phyloP scores from a whole-genome alignment of 2,888 invertebrate genomes.

The Amblyteles armatorius region DNA sequence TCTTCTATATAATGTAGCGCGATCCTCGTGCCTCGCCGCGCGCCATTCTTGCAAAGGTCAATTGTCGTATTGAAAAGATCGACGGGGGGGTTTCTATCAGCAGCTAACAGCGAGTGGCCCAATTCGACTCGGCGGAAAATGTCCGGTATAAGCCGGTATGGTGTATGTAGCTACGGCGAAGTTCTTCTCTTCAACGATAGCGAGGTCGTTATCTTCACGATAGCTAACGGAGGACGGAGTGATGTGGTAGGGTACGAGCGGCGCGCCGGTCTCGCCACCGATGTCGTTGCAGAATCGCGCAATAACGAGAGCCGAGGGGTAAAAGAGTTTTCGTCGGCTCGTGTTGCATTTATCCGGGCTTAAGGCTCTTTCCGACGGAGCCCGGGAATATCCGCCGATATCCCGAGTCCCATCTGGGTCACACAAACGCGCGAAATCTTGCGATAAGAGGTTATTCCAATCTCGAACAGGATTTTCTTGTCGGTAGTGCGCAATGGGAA shows the following conservation, averaged over 20 bases:
- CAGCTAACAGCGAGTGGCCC: conserved; percentile 12
- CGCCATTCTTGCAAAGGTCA: not conserved
- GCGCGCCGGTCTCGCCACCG: not conserved
- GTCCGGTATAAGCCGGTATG: not conserved
- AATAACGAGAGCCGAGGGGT: conserved; percentile 32
- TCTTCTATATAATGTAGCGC: too few relatives aligned
- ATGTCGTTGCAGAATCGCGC: conserved; percentile 9
- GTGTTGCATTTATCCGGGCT: conserved; percentile 47
- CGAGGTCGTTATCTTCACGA: not conserved
- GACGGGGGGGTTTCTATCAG: not conserved
- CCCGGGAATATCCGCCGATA: conserved; percentile 27
- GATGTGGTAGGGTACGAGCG: not conserved
- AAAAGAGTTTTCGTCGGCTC: conserved; percentile 40
- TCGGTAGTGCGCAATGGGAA: conserved; percentile 19
- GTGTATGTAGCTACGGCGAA: not conserved
- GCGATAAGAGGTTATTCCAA: conserved; percentile 59
- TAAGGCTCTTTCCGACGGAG: conserved; percentile 26
- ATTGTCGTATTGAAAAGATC: conserved; percentile 7
- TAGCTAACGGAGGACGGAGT: not conserved
- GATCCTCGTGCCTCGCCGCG: not conserved
- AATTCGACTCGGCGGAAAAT: not conserved
- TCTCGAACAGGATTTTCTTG: conserved; percentile 57
- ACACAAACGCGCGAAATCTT: conserved; percentile 14
- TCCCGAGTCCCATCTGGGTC: conserved; percentile 39
- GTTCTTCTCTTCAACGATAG: not conserved